Conservation (phyloP, 1,140 invertebrate genomes). For the Drosophila obscura region DNA sequence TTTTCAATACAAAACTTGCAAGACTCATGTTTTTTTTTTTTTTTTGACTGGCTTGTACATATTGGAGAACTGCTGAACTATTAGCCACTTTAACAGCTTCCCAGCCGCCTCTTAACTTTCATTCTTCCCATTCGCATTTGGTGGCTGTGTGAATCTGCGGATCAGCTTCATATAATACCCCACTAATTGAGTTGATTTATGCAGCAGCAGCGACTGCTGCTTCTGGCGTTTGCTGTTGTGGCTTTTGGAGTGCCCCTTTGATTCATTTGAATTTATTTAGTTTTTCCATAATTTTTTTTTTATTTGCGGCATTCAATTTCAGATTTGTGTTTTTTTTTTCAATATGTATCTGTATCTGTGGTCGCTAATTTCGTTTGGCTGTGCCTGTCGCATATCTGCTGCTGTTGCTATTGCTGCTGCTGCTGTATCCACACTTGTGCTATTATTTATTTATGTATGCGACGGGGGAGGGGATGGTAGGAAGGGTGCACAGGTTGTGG, state of each 20-base stretch:
- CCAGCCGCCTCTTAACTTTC: slow-evolving; percentile 9
- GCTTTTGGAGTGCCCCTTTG: slow-evolving; percentile 35
- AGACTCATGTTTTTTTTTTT: no score
- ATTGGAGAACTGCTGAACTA: no score
- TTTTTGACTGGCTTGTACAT: no score
- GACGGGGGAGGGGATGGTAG: background rate
- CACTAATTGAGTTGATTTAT: slow-evolving; percentile 81
- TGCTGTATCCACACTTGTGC: slow-evolving; percentile 72
- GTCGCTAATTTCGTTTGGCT: slow-evolving; percentile 56
- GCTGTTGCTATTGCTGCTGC: background rate
- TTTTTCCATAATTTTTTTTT: slow-evolving; percentile 52
- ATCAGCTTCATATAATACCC: slow-evolving; percentile 63
- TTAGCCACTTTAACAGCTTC: no score
- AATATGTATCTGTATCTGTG: slow-evolving; percentile 39
- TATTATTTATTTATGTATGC: slow-evolving; percentile 80
- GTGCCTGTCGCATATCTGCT: slow-evolving; percentile 44
- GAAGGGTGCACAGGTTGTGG: background rate
- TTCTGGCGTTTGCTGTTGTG: slow-evolving; percentile 9
- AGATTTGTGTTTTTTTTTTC: slow-evolving; percentile 27
- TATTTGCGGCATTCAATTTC: slow-evolving; percentile 65
- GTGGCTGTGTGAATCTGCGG: slow-evolving; percentile 18
- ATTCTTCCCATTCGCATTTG: slow-evolving; percentile 12
- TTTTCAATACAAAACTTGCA: no score
- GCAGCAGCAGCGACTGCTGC: slow-evolving; percentile 61
- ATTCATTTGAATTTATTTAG: slow-evolving; percentile 79